Percentiles rank a stretch among this genome's conserved stretches.
These are phyloP conservation scores for Mayetiola destructor DNA, from an alignment of 2,888 invertebrate species.

Conservation along the genomic window DNA sequence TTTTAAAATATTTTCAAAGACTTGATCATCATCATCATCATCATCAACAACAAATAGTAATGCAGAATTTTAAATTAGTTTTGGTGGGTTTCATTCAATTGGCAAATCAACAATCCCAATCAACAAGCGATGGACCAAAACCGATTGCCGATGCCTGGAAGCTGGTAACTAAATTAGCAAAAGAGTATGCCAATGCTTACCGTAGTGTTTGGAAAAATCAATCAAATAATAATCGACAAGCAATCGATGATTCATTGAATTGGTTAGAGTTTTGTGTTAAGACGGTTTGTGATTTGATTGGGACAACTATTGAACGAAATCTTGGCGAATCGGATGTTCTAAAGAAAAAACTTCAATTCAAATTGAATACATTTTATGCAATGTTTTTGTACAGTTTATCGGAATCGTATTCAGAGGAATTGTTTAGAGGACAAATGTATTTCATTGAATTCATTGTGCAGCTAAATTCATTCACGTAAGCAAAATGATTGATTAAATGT, in stretches of 20 bases:
- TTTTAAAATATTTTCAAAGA: not conserved
- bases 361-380: not conserved
- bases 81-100: not conserved
- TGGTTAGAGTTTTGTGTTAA: not conserved
- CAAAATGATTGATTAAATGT: not conserved
- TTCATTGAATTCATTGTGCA: not conserved
- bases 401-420: not conserved
- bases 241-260: not conserved
- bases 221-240: not conserved
- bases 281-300: not conserved
- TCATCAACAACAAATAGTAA: not conserved
- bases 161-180: not conserved
- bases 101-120: not conserved
- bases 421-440: not conserved
- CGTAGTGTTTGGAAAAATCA: not conserved
- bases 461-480: not conserved
- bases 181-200: not conserved
- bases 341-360: too few relatives aligned
- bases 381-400: not conserved
- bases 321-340: too few relatives aligned
- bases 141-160: conserved; percentile 2
- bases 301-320: not conserved
- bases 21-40: not conserved
- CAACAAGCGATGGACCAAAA: not conserved
- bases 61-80: not conserved